Base-by-base conservation (phyloP, 1,140 invertebrate genomes). In the Caenorhabditis inopinata region DNA sequence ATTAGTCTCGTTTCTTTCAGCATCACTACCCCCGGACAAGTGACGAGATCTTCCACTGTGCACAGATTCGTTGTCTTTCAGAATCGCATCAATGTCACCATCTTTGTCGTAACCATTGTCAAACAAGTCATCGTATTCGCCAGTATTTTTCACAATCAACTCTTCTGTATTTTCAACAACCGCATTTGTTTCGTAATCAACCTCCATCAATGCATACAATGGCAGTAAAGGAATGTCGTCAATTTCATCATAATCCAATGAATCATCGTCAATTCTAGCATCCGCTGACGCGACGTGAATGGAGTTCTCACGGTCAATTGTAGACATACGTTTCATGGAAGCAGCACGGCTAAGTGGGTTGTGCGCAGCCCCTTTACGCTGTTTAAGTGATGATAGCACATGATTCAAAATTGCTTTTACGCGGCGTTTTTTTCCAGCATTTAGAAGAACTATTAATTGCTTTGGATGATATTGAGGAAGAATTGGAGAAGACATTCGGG, bases 391-490 rank as follows among this genome's bases (percentile, higher is more conserved):
- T n/a, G 91, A 92, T 14, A 98, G 95, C 46, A 99, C 91, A 91
- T 99, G 97, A 2, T 95, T 93, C 45, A 99, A 90, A 80, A 99
- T 99, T 0, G 96, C 96, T 89, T 98, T 98, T 0, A 99, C 97
- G 92, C 96, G 95, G 85, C 94, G 91, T 42, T 97, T 96, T 90
- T 98, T 98, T 0, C 97, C 97, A 78, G 96, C 97, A 90, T 98
- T 98, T 0, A 99, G 90, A n/a, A 99, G 90, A 89, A 99, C 97
- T 93, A 98, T 97, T 2, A 99, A 90, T 87, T 98, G 96, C 88
- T 97, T 97, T 0, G 97, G 97, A 91, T 99, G 97, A 90, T 99
- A 99, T 86, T 99, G 97, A 0, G 97, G 97, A 80, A 99, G 89
- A n/a, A 98, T 95, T n/a, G 96, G 96, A 87, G 94, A 90, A 7